Evolutionary conservation across 64 coral and sea anemone species (phyloP), one percentile per base, ranked within the genome.

Genomic region (Montipora cactus): DNA sequence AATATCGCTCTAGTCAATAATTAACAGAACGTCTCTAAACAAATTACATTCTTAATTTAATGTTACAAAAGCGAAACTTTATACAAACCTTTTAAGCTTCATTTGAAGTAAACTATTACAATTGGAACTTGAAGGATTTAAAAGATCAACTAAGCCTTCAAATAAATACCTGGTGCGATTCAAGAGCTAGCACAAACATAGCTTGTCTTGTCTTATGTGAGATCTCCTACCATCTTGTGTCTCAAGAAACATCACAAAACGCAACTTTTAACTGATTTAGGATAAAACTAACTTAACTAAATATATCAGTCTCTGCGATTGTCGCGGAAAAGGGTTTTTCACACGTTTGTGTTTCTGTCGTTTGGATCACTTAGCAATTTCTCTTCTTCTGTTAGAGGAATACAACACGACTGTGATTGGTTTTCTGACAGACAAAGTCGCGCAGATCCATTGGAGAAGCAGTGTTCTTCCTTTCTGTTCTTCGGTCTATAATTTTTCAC

Each of bases 331-430:
- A 37, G 37, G 37, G 37, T 37, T 37, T 37, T 37, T 86, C 46
- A 86, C 0, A 86, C 82, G 66, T 86, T 70, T 50, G 82, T 86
- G 10, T 86, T 67, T 86, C 45, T 86, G 7, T 46, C 59, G 19
- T 86, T 48, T 49, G 82, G 62, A 72, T 86, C 46, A 48, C 47
- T 20, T 49, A 72, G 46, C 8, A 78, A 49, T 19, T 72, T 86
- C 19, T 50, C 82, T 7, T 71, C 61, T 45, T 84, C 82, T 50
- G 8, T 59, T 5, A 73, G 16, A 70, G 82, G 82, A 22, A 86
- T 51, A 72, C 66, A 72, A 72, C 82, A 86, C 6, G 44, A 86
- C 1, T 86, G 64, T 4, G 82, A 46, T 22, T 15, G 62, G 13
- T 12, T 19, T 14, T 64, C 22, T 66, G 58, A 50, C n/a, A 11